These are phyloP conservation scores for Colius striatus DNA, from an alignment of 2,113 vertebrate species.

Conservation along the genomic window DNA sequence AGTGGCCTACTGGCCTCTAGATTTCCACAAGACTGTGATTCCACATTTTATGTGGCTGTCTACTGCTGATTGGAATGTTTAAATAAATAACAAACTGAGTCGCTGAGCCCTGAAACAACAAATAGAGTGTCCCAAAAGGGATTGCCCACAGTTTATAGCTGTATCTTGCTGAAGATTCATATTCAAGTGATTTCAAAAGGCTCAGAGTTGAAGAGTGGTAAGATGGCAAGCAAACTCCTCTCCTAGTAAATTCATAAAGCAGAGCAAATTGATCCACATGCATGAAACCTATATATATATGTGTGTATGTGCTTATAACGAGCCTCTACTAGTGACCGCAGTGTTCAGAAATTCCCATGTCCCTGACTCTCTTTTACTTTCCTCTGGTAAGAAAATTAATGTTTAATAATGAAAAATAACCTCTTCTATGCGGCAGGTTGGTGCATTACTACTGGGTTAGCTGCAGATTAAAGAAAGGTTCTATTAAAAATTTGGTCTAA, in stretches of 20 bases:
- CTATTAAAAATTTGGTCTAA: not conserved
- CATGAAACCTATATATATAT: not conserved
- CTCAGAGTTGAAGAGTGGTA: not conserved
- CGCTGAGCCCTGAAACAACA: slow-evolving; percentile 40
- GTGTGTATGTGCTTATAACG: not conserved
- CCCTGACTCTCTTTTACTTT: not conserved
- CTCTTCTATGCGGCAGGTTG: not conserved
- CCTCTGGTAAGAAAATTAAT: not conserved
- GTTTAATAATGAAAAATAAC: not conserved
- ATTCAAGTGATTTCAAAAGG: not conserved
- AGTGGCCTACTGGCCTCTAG: slow-evolving; percentile 30
- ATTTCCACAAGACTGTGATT: slow-evolving; percentile 31
- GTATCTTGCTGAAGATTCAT: not conserved
- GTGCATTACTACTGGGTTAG: slow-evolving; percentile 1
- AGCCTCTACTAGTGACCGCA: not conserved
- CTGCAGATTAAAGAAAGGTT: not conserved
- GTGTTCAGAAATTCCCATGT: not conserved
- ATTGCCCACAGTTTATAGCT: slow-evolving; percentile 15
- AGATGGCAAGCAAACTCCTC: not conserved
- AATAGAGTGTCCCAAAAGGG: slow-evolving; percentile 45
- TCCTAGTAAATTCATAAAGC: not conserved
- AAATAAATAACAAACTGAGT: slow-evolving; percentile 49
- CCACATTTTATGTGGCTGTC: slow-evolving; percentile 56
- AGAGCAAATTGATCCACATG: not conserved
- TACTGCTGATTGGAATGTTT: slow-evolving; percentile 58